Base-by-base conservation (phyloP, 2,797 vertebrate genomes). In the Hybognathus amarus region DNA sequence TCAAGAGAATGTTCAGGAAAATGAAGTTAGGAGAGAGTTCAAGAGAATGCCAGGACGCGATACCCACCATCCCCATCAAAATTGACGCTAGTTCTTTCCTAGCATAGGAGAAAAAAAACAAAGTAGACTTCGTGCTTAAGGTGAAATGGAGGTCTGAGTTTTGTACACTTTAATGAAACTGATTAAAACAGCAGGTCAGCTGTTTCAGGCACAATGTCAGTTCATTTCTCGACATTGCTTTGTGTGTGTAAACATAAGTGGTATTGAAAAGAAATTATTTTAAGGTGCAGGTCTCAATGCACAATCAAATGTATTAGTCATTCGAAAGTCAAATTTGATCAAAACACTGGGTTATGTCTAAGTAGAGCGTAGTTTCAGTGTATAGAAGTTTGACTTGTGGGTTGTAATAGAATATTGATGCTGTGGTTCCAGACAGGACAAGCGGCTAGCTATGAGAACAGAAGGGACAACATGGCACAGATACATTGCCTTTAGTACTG, bases 111-210 rank as follows among this genome's bases (percentile, higher is more conserved):
- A 24, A 40, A 24, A n/a, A 47, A 45, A 27, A 7, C 67, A 13
- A 45, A 17, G 13, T 27, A 45, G 17, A 45, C n/a, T 69, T 24
- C 27, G 13, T 24, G 8, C 12, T 66, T 47, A 50, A 66, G 42
- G 61, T 67, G 45, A 52, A 52, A 33, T n/a, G 8, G 77, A n/a
- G 33, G 45, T 64, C 20, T 54, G 54, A 64, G 70, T 40, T 45
- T 54, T 79, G 78, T 79, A 83, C 80, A 64, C 75, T 90, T 88
- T 90, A 87, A 90, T 89, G 82, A 83, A 52, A 52, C 59, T 79
- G 80, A 90, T 33, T 82, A 69, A 75, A 87, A 87, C 69, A 85
- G 82, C 79, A 84, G 80, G 82, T 79, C 36, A 63, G 36, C 69
- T 86, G 84, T 87, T 85, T 87, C 40, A 78, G 47, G 47, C 36